These are phyloP conservation scores for Poliocrania exsul DNA, from an alignment of 2,797 vertebrate species.

Conservation along the genomic window DNA sequence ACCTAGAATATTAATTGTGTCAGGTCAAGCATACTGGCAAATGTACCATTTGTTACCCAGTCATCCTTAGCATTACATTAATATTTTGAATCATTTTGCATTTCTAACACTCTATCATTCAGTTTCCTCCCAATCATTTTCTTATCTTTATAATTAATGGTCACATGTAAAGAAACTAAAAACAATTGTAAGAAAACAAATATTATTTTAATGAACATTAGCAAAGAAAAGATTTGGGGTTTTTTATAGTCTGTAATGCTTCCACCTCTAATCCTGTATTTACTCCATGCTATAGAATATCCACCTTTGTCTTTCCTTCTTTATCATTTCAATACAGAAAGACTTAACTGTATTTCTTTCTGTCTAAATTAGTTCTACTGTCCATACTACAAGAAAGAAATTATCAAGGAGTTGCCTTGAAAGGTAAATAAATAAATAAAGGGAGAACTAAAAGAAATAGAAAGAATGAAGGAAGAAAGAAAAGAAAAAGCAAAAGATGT, in stretches of 20 bases:
- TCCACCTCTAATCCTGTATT: slow-evolving; percentile 6
- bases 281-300: not conserved
- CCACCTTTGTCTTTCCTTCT: not conserved
- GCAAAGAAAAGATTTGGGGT: not conserved
- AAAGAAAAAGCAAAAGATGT: not conserved
- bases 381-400: not conserved
- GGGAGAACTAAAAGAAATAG: not conserved
- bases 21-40: slow-evolving; percentile 76
- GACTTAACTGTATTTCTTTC: not conserved
- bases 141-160: slow-evolving; percentile 61
- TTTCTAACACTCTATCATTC: slow-evolving; percentile 78
- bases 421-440: not conserved
- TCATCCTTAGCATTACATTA: slow-evolving; percentile 84
- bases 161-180: not conserved
- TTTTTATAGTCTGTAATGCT: not conserved
- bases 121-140: slow-evolving; percentile 50
- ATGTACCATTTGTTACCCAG: slow-evolving; percentile 83
- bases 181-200: not conserved
- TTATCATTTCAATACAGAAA: not conserved
- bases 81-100: slow-evolving; percentile 82
- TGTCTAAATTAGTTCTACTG: not conserved
- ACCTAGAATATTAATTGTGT: slow-evolving; percentile 83
- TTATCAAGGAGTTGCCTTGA: not conserved
- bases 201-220: not conserved
- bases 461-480: not conserved